Evolutionary conservation across 2,797 vertebrate genomes (phyloP), one percentile per base, ranked within the genome.

Genomic region (Eulemur albifrons): DNA sequence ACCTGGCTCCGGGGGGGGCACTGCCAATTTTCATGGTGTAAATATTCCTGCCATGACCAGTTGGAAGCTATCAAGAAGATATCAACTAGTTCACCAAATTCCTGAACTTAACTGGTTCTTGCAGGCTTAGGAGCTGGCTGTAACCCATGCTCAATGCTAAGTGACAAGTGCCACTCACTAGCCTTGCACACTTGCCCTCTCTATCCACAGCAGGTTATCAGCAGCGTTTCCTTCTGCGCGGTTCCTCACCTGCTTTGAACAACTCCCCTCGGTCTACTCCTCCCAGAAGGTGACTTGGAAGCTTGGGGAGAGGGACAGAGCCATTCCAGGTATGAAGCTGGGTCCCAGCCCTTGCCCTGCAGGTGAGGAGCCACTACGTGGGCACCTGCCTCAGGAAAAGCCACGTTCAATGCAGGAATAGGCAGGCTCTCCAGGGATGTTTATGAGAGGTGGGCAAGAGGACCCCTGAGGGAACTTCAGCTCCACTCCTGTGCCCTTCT

Each of bases 171-270:
- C 43, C 17, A 1, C 23, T 21, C 21, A 1, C 15, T 0, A 14
- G 18, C 59, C 61, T 18, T 21, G 17, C 20, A 9, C 0, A 0
- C 23, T 76, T 18, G 14, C 4, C 32, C 30, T 65, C 63, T 23
- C 85, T 20, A 20, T 17, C 67, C 63, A 21, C 0, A 1, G n/a
- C 5, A 59, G 57, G 52, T 20, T 15, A 76, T 9, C 15, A 23
- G 21, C 18, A n/a, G 25, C 6, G 1, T 10, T 7, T 84, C 35
- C 77, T 35, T 65, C 65, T 63, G 70, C 27, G 48, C 10, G 4
- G 1, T 20, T 48, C 43, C 17, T 27, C 14, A 20, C 61, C 84
- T 70, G 54, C 67, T 27, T 54, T 3, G 13, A 84, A 6, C 4
- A 6, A 1, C 45, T 57, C 14, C 20, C 35, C 32, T 38, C 12